Percentiles rank a stretch among this genome's conserved stretches.
These are phyloP conservation scores for Cavia porcellus DNA, from an alignment of 2,113 vertebrate species.

Conservation along the genomic window DNA sequence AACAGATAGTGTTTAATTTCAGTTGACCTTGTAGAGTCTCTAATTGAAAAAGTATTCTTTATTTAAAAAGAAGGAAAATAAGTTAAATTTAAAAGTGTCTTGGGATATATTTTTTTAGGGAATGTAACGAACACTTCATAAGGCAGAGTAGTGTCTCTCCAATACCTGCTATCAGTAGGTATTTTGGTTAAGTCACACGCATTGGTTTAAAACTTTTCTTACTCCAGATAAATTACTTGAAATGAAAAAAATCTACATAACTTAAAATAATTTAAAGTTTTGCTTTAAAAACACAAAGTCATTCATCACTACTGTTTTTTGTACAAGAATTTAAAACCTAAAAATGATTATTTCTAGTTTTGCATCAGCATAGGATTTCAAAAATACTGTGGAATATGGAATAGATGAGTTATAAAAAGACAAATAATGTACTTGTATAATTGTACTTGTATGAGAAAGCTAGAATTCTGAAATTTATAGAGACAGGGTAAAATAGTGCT, in stretches of 20 bases:
- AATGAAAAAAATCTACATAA: background rate
- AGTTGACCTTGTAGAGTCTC: background rate
- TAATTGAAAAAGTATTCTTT: conserved; percentile 14
- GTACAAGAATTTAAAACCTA: conserved; percentile 29
- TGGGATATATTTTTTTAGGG: conserved; percentile 25
- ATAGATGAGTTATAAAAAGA: background rate
- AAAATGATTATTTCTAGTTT: conserved; percentile 44
- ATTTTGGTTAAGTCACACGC: conserved; percentile 5
- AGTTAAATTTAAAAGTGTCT: conserved; percentile 28
- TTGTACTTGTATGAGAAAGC: background rate
- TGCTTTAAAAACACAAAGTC: background rate
- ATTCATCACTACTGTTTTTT: background rate
- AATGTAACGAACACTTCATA: background rate
- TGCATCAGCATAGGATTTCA: background rate
- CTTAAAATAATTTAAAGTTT: conserved; percentile 42
- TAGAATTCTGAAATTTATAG: background rate
- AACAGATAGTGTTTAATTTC: conserved; percentile 47
- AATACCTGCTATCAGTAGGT: background rate
- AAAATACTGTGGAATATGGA: background rate
- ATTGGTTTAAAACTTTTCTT: conserved; percentile 53
- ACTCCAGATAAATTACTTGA: conserved; percentile 27
- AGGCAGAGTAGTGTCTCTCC: background rate
- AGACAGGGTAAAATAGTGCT: background rate
- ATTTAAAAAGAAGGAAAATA: background rate
- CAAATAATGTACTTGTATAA: background rate